Evolutionary conservation across 1,140 invertebrate species (phyloP).

Genomic region (Notospermus geniculatus): DNA sequence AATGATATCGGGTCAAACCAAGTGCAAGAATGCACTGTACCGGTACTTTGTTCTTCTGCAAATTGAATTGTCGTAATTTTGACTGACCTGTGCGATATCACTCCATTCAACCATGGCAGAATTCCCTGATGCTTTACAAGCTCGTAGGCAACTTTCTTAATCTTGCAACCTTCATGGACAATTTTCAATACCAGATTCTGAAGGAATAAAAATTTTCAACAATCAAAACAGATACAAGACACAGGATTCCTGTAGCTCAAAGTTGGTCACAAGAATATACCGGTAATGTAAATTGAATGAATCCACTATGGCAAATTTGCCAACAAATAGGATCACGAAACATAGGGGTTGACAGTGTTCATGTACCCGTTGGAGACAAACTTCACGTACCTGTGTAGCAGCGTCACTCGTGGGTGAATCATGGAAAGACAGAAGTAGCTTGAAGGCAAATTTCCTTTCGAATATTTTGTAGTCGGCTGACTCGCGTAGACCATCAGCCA

Average conservation of each 20-base stretch:
- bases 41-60: too few relatives aligned
- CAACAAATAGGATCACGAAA: too few relatives aligned
- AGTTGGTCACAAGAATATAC: too few relatives aligned
- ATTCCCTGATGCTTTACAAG: conserved; percentile 36
- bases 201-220: background rate
- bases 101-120: conserved; percentile 31
- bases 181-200: conserved; percentile 33
- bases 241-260: too few relatives aligned
- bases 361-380: too few relatives aligned
- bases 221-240: too few relatives aligned
- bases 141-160: conserved; percentile 30
- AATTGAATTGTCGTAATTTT: too few relatives aligned
- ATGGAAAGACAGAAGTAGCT: conserved; percentile 62
- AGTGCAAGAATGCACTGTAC: too few relatives aligned
- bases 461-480: conserved; percentile 61
- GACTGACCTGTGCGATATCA: conserved; percentile 25
- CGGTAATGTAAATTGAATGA: too few relatives aligned
- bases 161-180: conserved; percentile 29
- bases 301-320: too few relatives aligned
- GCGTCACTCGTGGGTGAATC: conserved; percentile 38
- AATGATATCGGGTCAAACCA: too few relatives aligned
- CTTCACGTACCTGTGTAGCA: conserved; percentile 27
- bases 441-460: conserved; percentile 63
- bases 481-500: conserved; percentile 66
- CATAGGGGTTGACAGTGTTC: too few relatives aligned